phyloP scores from a whole-genome alignment of 1,140 invertebrate species.

The Hypsibius dujardini region DNA sequence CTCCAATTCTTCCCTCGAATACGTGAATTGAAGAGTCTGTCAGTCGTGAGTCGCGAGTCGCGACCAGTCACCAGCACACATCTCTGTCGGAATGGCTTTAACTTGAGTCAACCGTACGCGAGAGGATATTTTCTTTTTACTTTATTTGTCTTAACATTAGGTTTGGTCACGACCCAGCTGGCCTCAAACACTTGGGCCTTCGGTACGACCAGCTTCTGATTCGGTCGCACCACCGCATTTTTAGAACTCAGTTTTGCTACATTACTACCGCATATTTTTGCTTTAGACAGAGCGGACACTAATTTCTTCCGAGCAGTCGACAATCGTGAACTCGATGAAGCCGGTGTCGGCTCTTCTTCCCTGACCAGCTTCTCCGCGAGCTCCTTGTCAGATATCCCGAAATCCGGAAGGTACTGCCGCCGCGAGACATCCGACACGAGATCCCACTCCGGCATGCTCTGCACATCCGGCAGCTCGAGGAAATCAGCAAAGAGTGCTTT shows the following conservation, averaged over 20 bases:
- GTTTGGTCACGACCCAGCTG: conserved; percentile 1
- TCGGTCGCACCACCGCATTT: not conserved
- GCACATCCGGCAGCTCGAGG: not conserved
- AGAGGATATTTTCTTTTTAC: not conserved
- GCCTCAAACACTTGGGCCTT: not conserved
- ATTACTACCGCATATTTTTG: not conserved
- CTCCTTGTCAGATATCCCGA: not conserved
- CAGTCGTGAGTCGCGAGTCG: not conserved
- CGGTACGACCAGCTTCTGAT: not conserved
- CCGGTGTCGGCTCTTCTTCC: not conserved
- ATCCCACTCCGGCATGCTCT: conserved; percentile 4
- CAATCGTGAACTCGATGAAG: not conserved
- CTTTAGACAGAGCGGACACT: not conserved
- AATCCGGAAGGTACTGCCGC: not conserved
- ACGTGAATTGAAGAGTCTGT: no score
- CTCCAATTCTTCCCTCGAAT: no score
- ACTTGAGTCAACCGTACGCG: not conserved
- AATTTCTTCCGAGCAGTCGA: not conserved
- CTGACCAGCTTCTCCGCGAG: not conserved
- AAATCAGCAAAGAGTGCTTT: not conserved
- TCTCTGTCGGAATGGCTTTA: no score
- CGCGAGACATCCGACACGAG: not conserved
- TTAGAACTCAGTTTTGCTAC: not conserved
- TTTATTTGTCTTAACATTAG: conserved; percentile 10
- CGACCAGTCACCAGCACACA: no score